phyloP scores from a whole-genome alignment of 2,888 invertebrate genomes.

The Drosophila anomelani region DNA sequence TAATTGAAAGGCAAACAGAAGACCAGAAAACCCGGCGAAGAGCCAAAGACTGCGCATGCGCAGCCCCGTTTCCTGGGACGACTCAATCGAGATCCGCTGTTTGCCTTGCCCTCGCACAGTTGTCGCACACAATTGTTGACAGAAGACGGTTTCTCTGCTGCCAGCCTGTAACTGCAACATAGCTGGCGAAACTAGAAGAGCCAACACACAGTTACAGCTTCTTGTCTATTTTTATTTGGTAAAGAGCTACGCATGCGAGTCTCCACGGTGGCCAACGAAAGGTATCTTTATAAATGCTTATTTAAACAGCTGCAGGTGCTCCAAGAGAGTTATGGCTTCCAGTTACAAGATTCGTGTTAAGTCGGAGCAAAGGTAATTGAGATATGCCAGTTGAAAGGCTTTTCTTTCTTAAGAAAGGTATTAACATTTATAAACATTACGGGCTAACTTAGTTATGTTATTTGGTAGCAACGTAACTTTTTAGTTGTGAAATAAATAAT shows the following conservation, averaged over 20 bases:
- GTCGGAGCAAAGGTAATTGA: conserved; percentile 1
- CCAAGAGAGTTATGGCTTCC: not conserved
- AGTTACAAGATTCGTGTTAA: not conserved
- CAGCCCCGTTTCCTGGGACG: conserved; percentile 38
- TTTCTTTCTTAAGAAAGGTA: not conserved
- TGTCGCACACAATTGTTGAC: conserved; percentile 41
- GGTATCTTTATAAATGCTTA: conserved; percentile 56
- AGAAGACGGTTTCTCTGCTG: conserved; percentile 65
- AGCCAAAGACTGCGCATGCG: conserved; percentile 64
- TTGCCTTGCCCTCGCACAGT: conserved; percentile 14
- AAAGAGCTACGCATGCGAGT: conserved; percentile 61
- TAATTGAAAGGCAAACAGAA: conserved; percentile 74
- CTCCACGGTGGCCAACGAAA: conserved; percentile 35
- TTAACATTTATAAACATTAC: not conserved
- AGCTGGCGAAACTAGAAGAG: conserved; percentile 2
- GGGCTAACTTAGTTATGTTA: not conserved
- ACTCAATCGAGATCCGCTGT: conserved; percentile 55
- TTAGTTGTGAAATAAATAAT: not conserved
- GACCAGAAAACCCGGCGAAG: conserved; percentile 2
- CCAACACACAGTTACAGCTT: conserved; percentile 64
- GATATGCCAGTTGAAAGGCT: conserved; percentile 4
- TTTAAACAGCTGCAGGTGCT: conserved; percentile 65
- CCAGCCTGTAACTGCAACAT: conserved; percentile 52
- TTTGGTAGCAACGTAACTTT: not conserved
- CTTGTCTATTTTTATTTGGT: conserved; percentile 71